Conservation (phyloP, 2,113 vertebrate genomes). For the Laterallus jamaicensis region DNA sequence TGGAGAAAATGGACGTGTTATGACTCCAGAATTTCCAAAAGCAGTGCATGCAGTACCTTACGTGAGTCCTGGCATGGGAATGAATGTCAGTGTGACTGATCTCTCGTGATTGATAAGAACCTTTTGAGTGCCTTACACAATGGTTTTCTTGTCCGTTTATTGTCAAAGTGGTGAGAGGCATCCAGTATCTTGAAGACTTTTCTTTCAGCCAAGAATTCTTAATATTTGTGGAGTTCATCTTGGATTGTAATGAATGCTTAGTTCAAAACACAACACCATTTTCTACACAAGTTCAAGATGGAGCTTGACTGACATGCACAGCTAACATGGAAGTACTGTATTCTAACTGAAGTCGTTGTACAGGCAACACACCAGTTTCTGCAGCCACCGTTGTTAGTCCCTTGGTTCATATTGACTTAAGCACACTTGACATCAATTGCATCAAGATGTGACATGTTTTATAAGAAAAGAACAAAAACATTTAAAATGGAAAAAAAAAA, state of each 20-base stretch:
- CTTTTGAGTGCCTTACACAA: slow-evolving; percentile 99
- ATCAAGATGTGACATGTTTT: slow-evolving; percentile 97
- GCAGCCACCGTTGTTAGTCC: slow-evolving; percentile 88
- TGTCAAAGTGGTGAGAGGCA: slow-evolving; percentile 88
- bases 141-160: slow-evolving; percentile 91
- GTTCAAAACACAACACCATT: slow-evolving; percentile 78
- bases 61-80: slow-evolving; percentile 97
- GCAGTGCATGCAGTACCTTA: slow-evolving; percentile 97
- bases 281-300: slow-evolving; percentile 80
- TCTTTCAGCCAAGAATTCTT: slow-evolving; percentile 85
- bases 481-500: slow-evolving; percentile 84
- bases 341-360: slow-evolving; percentile 80
- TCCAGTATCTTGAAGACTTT: slow-evolving; percentile 86
- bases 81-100: slow-evolving; percentile 99
- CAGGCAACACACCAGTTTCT: slow-evolving; percentile 84
- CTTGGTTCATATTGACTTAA: slow-evolving; percentile 94
- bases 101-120: slow-evolving; percentile 96
- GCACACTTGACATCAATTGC: slow-evolving; percentile 96
- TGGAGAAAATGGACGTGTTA: slow-evolving; percentile 97
- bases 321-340: slow-evolving; percentile 82
- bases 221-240: slow-evolving; percentile 81
- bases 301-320: slow-evolving; percentile 83
- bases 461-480: slow-evolving; percentile 76
- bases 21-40: slow-evolving; percentile 99
- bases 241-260: slow-evolving; percentile 79